A percentile compares a stretch with the other conserved stretches of the same genome.
phyloP scores from a whole-genome alignment of 2,888 invertebrate genomes.

The Dioctria linearis region DNA sequence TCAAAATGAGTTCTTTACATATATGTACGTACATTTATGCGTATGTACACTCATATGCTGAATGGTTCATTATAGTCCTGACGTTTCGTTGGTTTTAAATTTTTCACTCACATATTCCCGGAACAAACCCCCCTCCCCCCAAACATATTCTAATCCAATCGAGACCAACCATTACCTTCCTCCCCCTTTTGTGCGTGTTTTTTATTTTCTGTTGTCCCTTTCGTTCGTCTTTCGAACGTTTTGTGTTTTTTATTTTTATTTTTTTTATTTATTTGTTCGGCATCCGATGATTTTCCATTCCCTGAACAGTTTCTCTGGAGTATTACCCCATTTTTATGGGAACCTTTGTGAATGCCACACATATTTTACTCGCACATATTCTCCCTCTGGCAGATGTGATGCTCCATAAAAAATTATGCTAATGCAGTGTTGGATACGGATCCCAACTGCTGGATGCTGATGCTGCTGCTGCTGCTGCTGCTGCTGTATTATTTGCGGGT shows the following conservation, averaged over 20 bases:
- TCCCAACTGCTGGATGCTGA: neutral
- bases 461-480: neutral
- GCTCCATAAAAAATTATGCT: conserved; percentile 55
- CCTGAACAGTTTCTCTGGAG: neutral
- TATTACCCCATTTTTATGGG: conserved; percentile 18
- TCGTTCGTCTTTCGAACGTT: conserved; percentile 21
- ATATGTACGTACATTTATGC: no score
- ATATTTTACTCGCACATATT: neutral
- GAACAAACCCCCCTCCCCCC: no score
- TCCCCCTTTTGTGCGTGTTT: no score
- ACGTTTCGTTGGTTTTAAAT: no score
- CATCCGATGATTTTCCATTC: conserved; percentile 38
- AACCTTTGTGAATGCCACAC: conserved; percentile 1
- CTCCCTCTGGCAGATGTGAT: conserved; percentile 40
- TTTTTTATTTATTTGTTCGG: conserved; percentile 33
- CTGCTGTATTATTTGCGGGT: conserved; percentile 7
- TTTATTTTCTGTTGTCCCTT: conserved; percentile 11
- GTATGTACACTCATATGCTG: no score
- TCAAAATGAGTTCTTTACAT: no score
- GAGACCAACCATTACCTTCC: no score
- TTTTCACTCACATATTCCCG: no score
- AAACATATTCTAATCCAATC: no score
- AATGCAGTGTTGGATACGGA: conserved; percentile 49
- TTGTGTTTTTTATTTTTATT: neutral
- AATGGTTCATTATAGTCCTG: no score